phyloP scores from a whole-genome alignment of 2,113 vertebrate species.

The Dromiciops gliroides region DNA sequence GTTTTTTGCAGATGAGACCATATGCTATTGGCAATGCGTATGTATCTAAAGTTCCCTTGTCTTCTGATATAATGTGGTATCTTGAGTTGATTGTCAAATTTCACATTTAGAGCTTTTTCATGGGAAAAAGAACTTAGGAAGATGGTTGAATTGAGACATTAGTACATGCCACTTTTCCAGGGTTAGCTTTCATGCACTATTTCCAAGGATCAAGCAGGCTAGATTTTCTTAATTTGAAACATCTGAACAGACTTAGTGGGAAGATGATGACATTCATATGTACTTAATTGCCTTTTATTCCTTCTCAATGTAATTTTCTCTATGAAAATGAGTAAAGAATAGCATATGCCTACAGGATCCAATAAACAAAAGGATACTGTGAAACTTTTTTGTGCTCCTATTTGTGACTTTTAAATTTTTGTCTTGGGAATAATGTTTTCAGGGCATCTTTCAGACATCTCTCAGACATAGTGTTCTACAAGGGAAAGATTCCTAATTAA shows the following conservation, averaged over 20 bases:
- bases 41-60: conserved; percentile 38
- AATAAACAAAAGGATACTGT: neutral
- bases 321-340: conserved; percentile 35
- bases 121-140: conserved; percentile 28
- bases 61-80: conserved; percentile 5
- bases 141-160: neutral
- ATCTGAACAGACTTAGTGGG: conserved; percentile 11
- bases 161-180: neutral
- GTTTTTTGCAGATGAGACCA: conserved; percentile 38
- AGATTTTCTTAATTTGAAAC: conserved; percentile 49
- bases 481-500: neutral
- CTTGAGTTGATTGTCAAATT: conserved; percentile 61
- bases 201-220: conserved; percentile 16
- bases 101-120: conserved; percentile 59
- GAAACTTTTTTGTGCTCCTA: neutral
- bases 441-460: neutral
- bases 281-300: conserved; percentile 37
- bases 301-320: conserved; percentile 35
- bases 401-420: neutral
- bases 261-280: conserved; percentile 44
- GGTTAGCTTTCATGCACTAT: conserved; percentile 10
- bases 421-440: neutral
- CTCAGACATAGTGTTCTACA: neutral
- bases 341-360: neutral
- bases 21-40: conserved; percentile 30